These are phyloP conservation scores for Eira barbara DNA, from an alignment of 2,113 vertebrate genomes.

Conservation along the genomic window DNA sequence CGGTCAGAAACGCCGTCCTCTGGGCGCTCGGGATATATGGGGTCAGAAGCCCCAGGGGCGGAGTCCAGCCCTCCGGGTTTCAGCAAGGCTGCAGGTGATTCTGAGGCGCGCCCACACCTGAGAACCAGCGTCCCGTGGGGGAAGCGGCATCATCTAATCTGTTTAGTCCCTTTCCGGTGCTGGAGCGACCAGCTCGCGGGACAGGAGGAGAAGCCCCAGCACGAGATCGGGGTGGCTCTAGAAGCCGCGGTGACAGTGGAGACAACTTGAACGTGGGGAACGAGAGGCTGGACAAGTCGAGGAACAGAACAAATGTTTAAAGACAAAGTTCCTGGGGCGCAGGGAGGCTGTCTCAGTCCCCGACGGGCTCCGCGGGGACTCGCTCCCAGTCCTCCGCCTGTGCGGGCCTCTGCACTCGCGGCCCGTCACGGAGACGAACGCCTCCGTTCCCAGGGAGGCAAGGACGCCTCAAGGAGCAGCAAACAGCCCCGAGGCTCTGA, in stretches of 20 bases:
- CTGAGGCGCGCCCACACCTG: neutral
- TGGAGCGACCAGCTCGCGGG: neutral
- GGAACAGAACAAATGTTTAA: neutral
- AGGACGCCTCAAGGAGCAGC: neutral
- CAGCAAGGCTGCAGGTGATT: neutral
- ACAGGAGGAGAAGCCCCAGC: neutral
- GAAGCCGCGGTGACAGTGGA: neutral
- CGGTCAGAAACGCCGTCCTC: neutral
- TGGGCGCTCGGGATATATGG: neutral
- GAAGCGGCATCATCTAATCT: neutral
- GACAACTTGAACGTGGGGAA: conserved; percentile 32
- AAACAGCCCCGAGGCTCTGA: neutral
- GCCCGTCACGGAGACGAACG: neutral
- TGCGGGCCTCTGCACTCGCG: neutral
- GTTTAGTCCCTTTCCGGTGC: neutral
- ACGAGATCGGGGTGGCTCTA: neutral
- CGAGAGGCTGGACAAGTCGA: neutral
- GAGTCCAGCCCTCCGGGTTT: neutral
- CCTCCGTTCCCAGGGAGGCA: neutral
- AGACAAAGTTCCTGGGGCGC: neutral
- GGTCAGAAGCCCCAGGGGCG: neutral
- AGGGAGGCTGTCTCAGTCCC: neutral
- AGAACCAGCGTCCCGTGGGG: neutral
- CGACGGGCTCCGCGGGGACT: neutral
- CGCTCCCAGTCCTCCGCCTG: neutral